Conservation (phyloP, 1,140 invertebrate species). For the Pseudomyrmex pallidus region DNA sequence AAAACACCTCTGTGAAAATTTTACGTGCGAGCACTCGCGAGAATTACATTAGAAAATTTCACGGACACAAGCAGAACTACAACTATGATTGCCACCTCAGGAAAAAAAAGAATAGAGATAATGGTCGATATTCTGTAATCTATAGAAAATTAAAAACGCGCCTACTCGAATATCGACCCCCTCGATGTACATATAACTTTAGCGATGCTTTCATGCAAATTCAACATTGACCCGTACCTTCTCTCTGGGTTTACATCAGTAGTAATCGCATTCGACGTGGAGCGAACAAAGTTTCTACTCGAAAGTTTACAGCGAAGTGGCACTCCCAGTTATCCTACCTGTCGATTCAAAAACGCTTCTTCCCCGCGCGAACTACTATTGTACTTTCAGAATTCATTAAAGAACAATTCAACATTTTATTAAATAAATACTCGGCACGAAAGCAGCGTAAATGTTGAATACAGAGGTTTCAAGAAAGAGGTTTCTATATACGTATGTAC, state of each 20-base stretch:
- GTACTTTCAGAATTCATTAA: conserved; percentile 35
- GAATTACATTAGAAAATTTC: conserved; percentile 24
- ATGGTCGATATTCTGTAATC: conserved; percentile 5
- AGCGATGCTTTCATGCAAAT: conserved; percentile 66
- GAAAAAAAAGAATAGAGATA: not conserved
- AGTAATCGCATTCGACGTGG: conserved; percentile 64
- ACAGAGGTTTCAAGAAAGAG: not conserved
- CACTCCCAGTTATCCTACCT: conserved; percentile 46
- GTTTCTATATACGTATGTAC: too few species aligned
- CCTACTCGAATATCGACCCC: conserved; percentile 11
- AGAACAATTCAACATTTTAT: not conserved
- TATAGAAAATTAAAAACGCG: conserved; percentile 11
- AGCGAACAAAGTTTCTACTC: conserved; percentile 43
- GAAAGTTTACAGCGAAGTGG: conserved; percentile 56
- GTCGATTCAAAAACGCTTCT: conserved; percentile 33
- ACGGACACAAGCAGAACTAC: not conserved
- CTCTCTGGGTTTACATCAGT: conserved; percentile 21
- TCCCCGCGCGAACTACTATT: conserved; percentile 1
- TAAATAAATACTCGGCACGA: not conserved
- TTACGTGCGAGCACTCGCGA: not conserved
- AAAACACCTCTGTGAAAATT: conserved; percentile 1
- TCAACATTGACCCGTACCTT: conserved; percentile 59
- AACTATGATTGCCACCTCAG: conserved; percentile 1
- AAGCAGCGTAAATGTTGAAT: conserved; percentile 1
- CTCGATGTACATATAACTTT: conserved; percentile 49